These are phyloP conservation scores for Drosophila novamexicana DNA, from an alignment of 1,140 invertebrate genomes.

Conservation along the genomic window DNA sequence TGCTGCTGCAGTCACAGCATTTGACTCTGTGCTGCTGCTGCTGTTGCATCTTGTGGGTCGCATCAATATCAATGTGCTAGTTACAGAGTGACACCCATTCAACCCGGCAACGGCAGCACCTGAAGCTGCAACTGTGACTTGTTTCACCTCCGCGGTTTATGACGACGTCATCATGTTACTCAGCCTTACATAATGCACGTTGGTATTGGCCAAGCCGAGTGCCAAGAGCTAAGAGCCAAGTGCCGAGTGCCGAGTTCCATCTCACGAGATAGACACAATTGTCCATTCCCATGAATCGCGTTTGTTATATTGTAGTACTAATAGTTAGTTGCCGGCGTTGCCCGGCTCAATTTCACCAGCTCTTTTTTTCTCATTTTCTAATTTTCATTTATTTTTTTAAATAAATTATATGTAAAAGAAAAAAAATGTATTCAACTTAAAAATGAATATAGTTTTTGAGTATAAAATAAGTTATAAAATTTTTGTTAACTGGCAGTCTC, in stretches of 20 bases:
- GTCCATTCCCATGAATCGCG: slow-evolving; percentile 8
- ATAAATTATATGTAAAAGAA: no score
- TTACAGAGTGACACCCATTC: slow-evolving; percentile 75
- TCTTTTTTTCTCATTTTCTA: not conserved
- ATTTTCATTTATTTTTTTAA: no score
- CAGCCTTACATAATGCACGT: slow-evolving; percentile 7
- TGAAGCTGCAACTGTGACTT: slow-evolving; percentile 11
- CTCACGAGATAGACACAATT: not conserved
- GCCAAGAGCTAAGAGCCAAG: not conserved
- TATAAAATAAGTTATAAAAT: no score
- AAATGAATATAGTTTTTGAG: no score
- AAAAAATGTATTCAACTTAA: no score
- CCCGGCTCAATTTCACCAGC: not conserved
- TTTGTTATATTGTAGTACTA: not conserved
- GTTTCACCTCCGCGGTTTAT: slow-evolving; percentile 2
- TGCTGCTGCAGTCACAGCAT: not conserved
- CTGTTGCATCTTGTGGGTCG: slow-evolving; percentile 10
- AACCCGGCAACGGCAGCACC: slow-evolving; percentile 24
- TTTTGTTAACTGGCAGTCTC: no score
- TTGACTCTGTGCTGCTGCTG: not conserved
- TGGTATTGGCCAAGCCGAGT: not conserved
- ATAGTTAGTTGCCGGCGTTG: slow-evolving; percentile 4
- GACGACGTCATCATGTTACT: slow-evolving; percentile 13
- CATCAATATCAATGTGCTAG: slow-evolving; percentile 66
- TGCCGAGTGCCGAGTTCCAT: no score